Base-by-base conservation (phyloP, 2,797 vertebrate genomes). In the Sus cebifrons region DNA sequence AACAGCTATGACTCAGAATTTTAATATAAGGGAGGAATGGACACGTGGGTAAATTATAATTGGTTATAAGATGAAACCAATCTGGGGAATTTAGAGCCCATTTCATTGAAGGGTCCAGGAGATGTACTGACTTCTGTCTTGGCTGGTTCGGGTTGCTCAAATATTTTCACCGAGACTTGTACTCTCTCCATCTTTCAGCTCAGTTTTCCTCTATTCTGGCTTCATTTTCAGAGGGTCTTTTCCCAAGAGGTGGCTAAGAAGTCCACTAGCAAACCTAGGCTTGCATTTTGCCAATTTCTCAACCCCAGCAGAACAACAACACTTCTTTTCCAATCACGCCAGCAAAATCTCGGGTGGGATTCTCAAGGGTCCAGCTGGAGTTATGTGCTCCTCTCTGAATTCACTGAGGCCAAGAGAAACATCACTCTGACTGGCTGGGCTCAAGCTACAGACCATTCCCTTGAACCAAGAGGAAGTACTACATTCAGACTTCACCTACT, bases 201-300 rank as follows among this genome's bases (percentile, higher is more conserved):
- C 36, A 84, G 7, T 82, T 91, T 74, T 68, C 68, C 60, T 82
- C 58, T 95, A 32, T 78, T 89, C 79, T 44, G 11, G 18, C 49
- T 89, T 96, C 91, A 78, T 79, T 75, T 83, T 79, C 60, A 77
- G 73, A 36, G 52, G 78, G n/a, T 20, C 58, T 91, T 70, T 74
- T 2, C n/a, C 23, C 40, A 77, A 58, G n/a, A 78, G 23, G 21
- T 64, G 44, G 71, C 40, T 29, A 77, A 77, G 21, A 91, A 70
- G 25, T 56, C 49, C 5, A 27, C 65, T 73, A 49, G 25, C 36
- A 87, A 77, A 74, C 18, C 17, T 29, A 81, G 65, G 23, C 27
- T 93, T 75, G 10, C 32, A 5, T 83, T 70, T 93, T 70, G 62
- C 58, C 32, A 13, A 32, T 36, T 92, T 73, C 12, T 36, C 58